Percentiles rank a stretch among this genome's conserved stretches.
Evolutionary conservation across 2,888 invertebrate genomes (phyloP).

Genomic region (Eilema caniola): DNA sequence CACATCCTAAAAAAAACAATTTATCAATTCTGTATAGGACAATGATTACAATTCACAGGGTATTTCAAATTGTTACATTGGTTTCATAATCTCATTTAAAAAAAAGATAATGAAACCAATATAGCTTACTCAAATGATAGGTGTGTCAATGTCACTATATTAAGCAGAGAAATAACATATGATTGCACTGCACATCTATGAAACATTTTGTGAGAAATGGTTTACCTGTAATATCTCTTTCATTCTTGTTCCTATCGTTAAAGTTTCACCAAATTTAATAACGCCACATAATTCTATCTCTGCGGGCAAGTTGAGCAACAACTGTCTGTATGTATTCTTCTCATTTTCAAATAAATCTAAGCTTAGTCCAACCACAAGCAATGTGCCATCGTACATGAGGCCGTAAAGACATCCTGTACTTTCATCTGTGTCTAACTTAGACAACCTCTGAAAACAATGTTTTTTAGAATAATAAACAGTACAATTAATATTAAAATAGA

Average conservation of each 20-base stretch:
- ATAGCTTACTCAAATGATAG: neutral
- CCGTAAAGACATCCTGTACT: conserved; percentile 92
- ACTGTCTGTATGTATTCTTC: conserved; percentile 80
- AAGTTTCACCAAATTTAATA: conserved; percentile 88
- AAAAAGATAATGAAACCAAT: no score
- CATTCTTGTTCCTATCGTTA: conserved; percentile 87
- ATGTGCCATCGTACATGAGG: conserved; percentile 90
- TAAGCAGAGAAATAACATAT: neutral
- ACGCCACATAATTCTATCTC: conserved; percentile 93
- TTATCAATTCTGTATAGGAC: neutral
- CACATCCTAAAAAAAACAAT: conserved; percentile 84
- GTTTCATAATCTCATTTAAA: neutral
- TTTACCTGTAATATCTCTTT: conserved; percentile 87
- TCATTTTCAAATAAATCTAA: conserved; percentile 88
- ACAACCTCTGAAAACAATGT: conserved; percentile 87
- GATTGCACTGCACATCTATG: neutral
- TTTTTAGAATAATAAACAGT: neutral
- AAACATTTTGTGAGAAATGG: neutral
- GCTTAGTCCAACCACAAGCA: conserved; percentile 90
- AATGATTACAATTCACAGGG: no score
- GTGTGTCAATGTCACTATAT: neutral
- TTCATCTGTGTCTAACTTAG: conserved; percentile 86
- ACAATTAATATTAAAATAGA: conserved; percentile 9
- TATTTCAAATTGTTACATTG: neutral
- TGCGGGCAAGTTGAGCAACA: conserved; percentile 90